Evolutionary conservation across 2,113 vertebrate genomes (phyloP).

Genomic region (Megaceryle torquata): DNA sequence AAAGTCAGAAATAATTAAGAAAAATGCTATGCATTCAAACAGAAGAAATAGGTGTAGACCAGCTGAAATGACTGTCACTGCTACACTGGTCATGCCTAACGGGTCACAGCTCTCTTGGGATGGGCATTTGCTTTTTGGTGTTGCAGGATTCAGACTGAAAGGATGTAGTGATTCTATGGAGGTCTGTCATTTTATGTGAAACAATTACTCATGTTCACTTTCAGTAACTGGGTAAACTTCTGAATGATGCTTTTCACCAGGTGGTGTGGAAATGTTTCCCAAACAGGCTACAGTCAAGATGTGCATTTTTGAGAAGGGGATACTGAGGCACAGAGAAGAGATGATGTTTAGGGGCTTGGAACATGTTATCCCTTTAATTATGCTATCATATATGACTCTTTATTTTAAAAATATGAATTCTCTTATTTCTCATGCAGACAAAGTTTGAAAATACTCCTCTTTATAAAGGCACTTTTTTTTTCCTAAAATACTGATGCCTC

Average conservation of each 20-base stretch:
- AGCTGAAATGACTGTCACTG: not conserved
- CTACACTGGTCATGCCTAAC: not conserved
- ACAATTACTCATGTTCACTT: not conserved
- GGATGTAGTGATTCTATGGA: not conserved
- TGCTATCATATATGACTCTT: not conserved
- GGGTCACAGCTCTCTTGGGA: not conserved
- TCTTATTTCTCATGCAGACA: not conserved
- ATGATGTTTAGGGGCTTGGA: not conserved
- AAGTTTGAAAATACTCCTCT: not conserved
- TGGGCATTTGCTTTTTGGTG: not conserved
- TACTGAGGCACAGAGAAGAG: not conserved
- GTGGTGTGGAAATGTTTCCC: not conserved
- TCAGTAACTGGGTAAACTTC: not conserved
- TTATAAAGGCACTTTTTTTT: not conserved
- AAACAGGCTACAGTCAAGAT: not conserved
- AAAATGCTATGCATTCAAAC: conserved; percentile 22
- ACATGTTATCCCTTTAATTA: not conserved
- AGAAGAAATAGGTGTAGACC: conserved; percentile 7
- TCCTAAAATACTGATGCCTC: not conserved
- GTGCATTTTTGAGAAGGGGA: not conserved
- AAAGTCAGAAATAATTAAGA: conserved; percentile 73
- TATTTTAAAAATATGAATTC: not conserved
- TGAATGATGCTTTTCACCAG: not conserved
- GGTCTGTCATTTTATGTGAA: not conserved
- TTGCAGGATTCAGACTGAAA: not conserved